Evolutionary conservation across 2,113 vertebrate genomes (phyloP).

Genomic region (Poeciliopsis prolifica): DNA sequence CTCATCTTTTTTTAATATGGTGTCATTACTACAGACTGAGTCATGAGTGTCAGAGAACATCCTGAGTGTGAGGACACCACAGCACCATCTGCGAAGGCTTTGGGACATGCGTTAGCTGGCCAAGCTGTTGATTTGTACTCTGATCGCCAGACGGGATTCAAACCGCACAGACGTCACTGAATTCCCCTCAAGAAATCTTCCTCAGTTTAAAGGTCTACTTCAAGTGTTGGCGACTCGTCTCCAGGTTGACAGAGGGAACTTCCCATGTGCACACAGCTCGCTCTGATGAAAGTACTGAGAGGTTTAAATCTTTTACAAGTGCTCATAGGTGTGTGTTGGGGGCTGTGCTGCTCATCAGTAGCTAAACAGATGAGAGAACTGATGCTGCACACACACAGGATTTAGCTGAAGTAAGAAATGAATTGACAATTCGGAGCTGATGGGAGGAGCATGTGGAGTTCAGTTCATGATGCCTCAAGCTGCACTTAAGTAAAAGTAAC

Average conservation of each 20-base stretch:
- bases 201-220: constrained; percentile 24
- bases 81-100: constrained; percentile 48
- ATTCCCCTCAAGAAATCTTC: constrained; percentile 36
- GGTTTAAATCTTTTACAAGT: constrained; percentile 4
- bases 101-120: constrained; percentile 34
- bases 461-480: not conserved
- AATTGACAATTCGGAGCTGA: not conserved
- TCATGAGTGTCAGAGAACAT: constrained; percentile 22
- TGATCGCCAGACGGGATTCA: constrained; percentile 39
- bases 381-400: not conserved
- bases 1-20: constrained; percentile 22
- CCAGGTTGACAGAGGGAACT: constrained; percentile 21
- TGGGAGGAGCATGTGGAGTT: not conserved
- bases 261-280: constrained; percentile 16
- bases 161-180: constrained; percentile 59
- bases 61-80: constrained; percentile 21
- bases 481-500: not conserved
- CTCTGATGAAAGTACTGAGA: not conserved
- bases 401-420: not conserved
- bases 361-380: not conserved
- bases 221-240: constrained; percentile 35
- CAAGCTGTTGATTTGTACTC: constrained; percentile 39
- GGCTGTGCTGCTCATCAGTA: not conserved
- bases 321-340: not conserved
- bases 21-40: constrained; percentile 36